Evolutionary conservation across 2,797 vertebrate genomes (phyloP).

Genomic region (Falco naumanni): DNA sequence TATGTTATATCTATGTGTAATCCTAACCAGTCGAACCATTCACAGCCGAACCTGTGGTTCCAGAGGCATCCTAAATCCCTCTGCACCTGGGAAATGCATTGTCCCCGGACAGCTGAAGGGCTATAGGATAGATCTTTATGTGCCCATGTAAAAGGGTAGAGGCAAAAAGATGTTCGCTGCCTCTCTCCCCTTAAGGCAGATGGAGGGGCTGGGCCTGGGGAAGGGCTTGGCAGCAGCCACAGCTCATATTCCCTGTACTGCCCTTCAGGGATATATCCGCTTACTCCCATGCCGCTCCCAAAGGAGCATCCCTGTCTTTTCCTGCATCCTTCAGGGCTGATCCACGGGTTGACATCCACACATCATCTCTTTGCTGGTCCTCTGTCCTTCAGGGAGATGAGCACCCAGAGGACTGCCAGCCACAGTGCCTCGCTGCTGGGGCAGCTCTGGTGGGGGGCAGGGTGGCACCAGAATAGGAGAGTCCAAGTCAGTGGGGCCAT

Average conservation of each 20-base stretch:
- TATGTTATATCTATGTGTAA: neutral
- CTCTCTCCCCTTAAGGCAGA: neutral
- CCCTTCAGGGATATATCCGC: neutral
- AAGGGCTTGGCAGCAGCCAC: neutral
- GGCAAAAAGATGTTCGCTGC: neutral
- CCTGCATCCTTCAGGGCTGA: neutral
- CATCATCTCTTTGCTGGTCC: neutral
- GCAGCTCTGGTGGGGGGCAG: neutral
- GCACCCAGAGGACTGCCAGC: neutral
- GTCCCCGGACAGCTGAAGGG: neutral
- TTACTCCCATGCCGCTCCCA: neutral
- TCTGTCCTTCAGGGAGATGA: neutral
- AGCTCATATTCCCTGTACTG: neutral
- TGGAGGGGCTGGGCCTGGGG: neutral
- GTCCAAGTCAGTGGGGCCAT: fast-evolving
- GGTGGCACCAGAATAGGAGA: fast-evolving
- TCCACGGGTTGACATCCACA: neutral
- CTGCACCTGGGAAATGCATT: neutral
- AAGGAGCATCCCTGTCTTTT: neutral
- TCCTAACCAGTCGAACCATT: neutral
- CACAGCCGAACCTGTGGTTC: neutral
- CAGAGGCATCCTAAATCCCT: neutral
- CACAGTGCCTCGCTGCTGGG: neutral
- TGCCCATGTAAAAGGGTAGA: neutral
- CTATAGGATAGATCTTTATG: neutral